A percentile compares a stretch with the other conserved stretches of the same genome.
phyloP scores from a whole-genome alignment of 2,113 vertebrate species.

The Abramis brama region DNA sequence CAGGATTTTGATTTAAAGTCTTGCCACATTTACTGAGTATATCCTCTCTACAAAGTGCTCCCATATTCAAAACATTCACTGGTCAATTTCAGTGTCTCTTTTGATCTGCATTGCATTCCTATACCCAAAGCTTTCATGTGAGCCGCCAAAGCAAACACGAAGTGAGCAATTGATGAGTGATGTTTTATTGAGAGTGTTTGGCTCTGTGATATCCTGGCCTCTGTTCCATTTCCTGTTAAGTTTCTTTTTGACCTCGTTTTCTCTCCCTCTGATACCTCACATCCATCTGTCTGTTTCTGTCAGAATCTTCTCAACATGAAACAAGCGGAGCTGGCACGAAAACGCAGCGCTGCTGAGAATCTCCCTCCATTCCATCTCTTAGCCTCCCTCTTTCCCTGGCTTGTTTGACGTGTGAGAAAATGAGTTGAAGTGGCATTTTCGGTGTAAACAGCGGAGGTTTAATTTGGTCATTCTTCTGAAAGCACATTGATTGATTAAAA shows the following conservation, averaged over 20 bases:
- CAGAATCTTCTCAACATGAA: conserved; percentile 70
- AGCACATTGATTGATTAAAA: conserved; percentile 31
- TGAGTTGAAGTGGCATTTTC: conserved; percentile 28
- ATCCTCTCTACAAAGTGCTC: not conserved
- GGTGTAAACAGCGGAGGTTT: not conserved
- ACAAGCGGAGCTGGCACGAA: conserved; percentile 56
- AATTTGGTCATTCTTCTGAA: conserved; percentile 7
- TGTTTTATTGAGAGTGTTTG: conserved; percentile 71
- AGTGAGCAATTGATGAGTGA: conserved; percentile 54
- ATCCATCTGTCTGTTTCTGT: conserved; percentile 70
- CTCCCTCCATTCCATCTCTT: conserved; percentile 61
- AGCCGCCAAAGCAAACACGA: conserved; percentile 25
- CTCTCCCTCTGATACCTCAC: conserved; percentile 57
- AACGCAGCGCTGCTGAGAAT: conserved; percentile 61
- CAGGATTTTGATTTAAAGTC: not conserved
- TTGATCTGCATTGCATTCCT: conserved; percentile 23
- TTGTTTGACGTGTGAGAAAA: not conserved
- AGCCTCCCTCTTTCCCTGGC: not conserved
- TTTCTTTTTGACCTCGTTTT: conserved; percentile 65
- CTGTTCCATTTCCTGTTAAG: conserved; percentile 63
- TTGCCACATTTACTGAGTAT: too few relatives aligned
- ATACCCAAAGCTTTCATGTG: conserved; percentile 28
- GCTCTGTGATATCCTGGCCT: conserved; percentile 62
- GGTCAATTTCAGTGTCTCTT: conserved; percentile 19
- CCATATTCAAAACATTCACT: not conserved